Evolutionary conservation across 2,113 vertebrate genomes (phyloP), one percentile per base, ranked within the genome.

Genomic region (Platichthys stellatus): DNA sequence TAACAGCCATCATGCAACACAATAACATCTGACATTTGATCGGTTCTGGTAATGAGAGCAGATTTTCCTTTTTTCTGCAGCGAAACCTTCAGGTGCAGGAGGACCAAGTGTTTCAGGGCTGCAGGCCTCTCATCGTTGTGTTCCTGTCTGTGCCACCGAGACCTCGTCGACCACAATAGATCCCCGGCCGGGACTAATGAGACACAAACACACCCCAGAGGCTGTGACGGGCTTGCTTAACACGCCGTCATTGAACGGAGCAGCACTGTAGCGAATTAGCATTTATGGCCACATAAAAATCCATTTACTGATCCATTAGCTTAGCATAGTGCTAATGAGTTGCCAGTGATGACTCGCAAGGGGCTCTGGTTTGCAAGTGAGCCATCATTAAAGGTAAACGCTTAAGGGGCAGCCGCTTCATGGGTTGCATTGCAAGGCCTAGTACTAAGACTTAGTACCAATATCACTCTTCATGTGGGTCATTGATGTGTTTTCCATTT

Each of bases 241-340:
- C 76, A 84, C 79, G 76, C 79, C 82, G 47, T 68, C 49, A 60
- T 72, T 77, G 70, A 86, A 82, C 66, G 65, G 71, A 62, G 35
- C 72, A 2, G 40, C 74, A 49, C 87, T 86, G 66, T 74, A 78
- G 79, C 57, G 2, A 87, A 90, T 92, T 89, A 89, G 85, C 83
- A 90, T 90, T 90, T 84, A 92, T 88, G 82, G 71, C 69, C 86
- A 86, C 86, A 86, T 92, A 85, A 94, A 94, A 91, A 84, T 90
- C 88, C 65, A 91, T 93, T 93, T 90, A 90, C 86, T 91, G 82
- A 92, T 80, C 88, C 88, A 92, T 92, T 93, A 92, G 86, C 85
- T 90, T 92, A 92, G 90, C 86, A 87, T 89, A 71, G 80, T 63
- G 75, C 89, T 92, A 90, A 93, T 91, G 88, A 91, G 80, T 77